Conservation (phyloP, 2,113 vertebrate species). For the Electrona antarctica region DNA sequence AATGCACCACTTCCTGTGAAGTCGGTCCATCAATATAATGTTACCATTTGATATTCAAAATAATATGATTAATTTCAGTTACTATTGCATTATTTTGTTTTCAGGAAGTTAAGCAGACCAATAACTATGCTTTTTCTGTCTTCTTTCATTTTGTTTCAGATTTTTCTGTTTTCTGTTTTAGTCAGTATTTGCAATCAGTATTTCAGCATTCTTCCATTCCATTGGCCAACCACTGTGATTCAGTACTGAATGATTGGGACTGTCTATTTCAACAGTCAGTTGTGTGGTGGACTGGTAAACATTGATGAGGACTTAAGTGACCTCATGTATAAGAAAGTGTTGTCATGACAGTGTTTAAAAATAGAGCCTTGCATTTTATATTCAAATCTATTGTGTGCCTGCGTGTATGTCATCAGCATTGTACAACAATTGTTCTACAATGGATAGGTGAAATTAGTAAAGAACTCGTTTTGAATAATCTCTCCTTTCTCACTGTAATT, state of each 20-base stretch:
- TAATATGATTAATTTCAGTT: neutral
- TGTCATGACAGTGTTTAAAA: constrained; percentile 50
- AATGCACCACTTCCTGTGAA: constrained; percentile 3
- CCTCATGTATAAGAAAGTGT: constrained; percentile 40
- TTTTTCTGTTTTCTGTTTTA: neutral
- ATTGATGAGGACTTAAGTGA: constrained; percentile 12
- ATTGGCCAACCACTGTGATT: neutral
- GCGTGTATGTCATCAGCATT: constrained; percentile 2
- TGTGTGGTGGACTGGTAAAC: constrained; percentile 14
- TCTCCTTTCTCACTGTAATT: neutral
- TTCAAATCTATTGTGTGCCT: constrained; percentile 36
- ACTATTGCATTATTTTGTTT: neutral
- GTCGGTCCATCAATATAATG: neutral
- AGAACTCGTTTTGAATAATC: neutral
- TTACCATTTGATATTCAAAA: neutral
- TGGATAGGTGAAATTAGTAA: neutral
- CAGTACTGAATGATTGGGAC: neutral
- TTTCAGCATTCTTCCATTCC: neutral
- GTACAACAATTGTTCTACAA: constrained; percentile 22
- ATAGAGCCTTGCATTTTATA: constrained; percentile 51
- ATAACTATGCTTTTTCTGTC: constrained; percentile 11
- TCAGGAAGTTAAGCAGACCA: neutral
- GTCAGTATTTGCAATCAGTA: neutral
- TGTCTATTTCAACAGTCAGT: constrained; percentile 15
- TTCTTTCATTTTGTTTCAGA: constrained; percentile 20